Evolutionary conservation across 2,113 vertebrate genomes (phyloP), one percentile per base, ranked within the genome.

Genomic region (Raja brachyura): DNA sequence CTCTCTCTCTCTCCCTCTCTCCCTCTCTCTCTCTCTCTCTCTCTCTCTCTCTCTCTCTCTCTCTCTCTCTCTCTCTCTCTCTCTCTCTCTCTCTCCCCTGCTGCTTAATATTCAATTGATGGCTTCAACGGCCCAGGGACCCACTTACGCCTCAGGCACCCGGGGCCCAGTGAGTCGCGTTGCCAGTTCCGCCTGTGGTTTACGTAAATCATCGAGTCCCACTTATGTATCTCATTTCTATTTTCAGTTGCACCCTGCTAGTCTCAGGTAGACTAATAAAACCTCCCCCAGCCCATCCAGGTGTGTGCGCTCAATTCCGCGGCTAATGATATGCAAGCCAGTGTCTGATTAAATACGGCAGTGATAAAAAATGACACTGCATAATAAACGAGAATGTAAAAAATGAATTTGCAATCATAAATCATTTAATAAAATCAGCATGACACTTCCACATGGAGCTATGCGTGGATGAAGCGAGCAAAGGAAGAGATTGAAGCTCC

Each of bases 301-400:
- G 97, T 98, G 90, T 28, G 18, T 31, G 25, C 18, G 20, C 97
- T 96, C 95, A 93, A 95, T 95, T 97, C 96, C 97, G 97, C 97
- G 96, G 96, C 96, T 95, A 97, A 98, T 97, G 98, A 97, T 97
- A 97, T 97, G 97, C 97, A 98, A 97, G 97, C 95, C 96, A 96
- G 90, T 95, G 39, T 96, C 96, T 98, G 97, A 98, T 99, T 97
- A 98, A 98, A 97, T 97, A 95, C 93, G 93, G 94, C 93, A 93
- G 93, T 96, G 97, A 98, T 98, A 96, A 97, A 98, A 98, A 97
- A 95, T 98, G 97, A 98, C 97, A 96, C 94, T 93, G 31, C 94
- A 94, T 98, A 97, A 98, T 98, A 97, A 98, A 98, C 97, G 96
- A 96, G 96, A 96, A 96, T 95, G 95, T 96, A 96, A 96, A 92